phyloP scores from a whole-genome alignment of 30 jellyfish, hydroid and myxozoan genomes.

The Aurelia aurita complex sp. Pacific region DNA sequence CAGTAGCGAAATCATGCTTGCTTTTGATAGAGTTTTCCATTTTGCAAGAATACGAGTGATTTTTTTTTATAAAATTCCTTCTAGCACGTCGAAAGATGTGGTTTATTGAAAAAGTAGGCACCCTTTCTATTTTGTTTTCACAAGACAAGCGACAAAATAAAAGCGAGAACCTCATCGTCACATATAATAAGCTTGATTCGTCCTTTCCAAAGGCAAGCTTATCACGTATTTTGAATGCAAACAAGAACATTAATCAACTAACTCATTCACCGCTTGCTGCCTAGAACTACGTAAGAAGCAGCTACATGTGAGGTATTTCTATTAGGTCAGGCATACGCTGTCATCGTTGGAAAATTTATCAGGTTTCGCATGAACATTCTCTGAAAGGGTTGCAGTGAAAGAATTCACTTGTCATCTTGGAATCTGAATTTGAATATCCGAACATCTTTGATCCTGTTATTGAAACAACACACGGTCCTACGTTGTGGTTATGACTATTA shows the following conservation, averaged over 20 bases:
- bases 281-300: neutral
- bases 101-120: neutral
- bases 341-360: conserved; percentile 14
- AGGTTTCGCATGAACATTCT: conserved; percentile 26
- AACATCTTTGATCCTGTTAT: conserved; percentile 37
- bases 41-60: no score
- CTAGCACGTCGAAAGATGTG: no score
- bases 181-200: neutral
- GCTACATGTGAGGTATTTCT: neutral
- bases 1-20: no score
- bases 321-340: no score
- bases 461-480: conserved; percentile 34
- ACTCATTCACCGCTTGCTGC: neutral
- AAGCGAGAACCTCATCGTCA: neutral
- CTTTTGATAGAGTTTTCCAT: no score
- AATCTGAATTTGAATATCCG: neutral
- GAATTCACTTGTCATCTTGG: conserved; percentile 10
- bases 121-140: neutral
- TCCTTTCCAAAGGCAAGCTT: neutral
- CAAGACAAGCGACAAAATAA: conserved; percentile 9
- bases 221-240: conserved; percentile 47
- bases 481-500: conserved; percentile 42
- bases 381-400: conserved; percentile 23
- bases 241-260: neutral
- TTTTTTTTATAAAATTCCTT: no score